Base-by-base conservation (phyloP, 2,797 vertebrate species). In the Euthynnus affinis region DNA sequence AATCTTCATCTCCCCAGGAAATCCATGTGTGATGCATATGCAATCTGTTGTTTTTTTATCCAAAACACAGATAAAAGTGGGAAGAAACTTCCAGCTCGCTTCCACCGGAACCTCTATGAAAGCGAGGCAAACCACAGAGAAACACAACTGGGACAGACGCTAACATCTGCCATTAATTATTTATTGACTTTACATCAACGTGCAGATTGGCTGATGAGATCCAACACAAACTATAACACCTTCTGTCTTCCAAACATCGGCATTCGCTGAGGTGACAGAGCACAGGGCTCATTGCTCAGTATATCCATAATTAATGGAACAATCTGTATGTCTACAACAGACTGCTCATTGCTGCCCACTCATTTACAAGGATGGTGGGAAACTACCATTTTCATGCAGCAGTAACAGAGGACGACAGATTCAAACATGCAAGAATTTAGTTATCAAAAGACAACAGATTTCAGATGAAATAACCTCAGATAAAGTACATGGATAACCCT, bases 241-340 rank as follows among this genome's bases (percentile, higher is more conserved):
- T 79, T 69, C 72, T 73, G 80, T 81, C 72, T 62, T 27, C 71
- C 29, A 5, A 65, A 83, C 59, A 71, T 23, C 9, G 68, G 53
- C 62, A 52, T 80, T 70, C 56, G 51, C 10, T 34, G 34, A 80
- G 79, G 73, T 9, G 46, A 59, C 58, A 14, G 59, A 74, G 71
- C 49, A 1, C 13, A 0, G 1, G 27, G 37, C 69, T 84, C 81
- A 71, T 77, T 4, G 3, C 75, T 84, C 84, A 46, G 13, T 3
- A 27, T 3, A 78, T 88, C 58, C 73, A 89, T 86, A 86, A 89
- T 85, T 88, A 75, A 91, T 83, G 71, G 23, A 53, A 65, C 80
- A 75, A 64, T 86, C 85, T 86, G 74, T 72, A 72, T 5, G 20
- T 76, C 51, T 51, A 27, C 73, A 64, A 73, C 57, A 18, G 44